phyloP scores from a whole-genome alignment of 1,140 invertebrate genomes.

The Pollicipes pollicipes region DNA sequence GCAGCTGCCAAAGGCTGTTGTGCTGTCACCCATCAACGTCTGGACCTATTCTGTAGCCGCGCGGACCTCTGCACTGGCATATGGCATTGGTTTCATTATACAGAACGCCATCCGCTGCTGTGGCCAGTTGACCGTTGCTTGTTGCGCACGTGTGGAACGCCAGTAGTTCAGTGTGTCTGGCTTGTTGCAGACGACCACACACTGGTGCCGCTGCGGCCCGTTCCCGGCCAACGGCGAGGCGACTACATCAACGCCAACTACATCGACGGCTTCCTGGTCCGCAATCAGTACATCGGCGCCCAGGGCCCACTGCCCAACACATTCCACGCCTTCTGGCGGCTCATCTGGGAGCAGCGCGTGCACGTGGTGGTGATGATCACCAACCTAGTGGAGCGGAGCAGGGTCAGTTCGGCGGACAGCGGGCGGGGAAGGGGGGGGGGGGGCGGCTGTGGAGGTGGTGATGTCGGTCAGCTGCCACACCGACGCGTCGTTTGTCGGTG shows the following conservation, averaged over 20 bases:
- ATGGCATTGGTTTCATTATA: no score
- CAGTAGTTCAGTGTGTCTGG: no score
- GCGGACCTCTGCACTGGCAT: no score
- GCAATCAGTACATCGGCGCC: constrained; percentile 78
- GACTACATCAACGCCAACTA: constrained; percentile 95
- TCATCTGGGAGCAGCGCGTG: constrained; percentile 33
- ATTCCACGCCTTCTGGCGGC: constrained; percentile 32
- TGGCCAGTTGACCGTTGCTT: no score
- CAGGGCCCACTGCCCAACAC: constrained; percentile 65
- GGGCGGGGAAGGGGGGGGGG: constrained; percentile 6
- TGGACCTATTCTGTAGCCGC: no score
- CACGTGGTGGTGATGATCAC: constrained; percentile 32
- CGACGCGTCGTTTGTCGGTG: no score
- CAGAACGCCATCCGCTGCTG: no score
- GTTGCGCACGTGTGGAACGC: no score
- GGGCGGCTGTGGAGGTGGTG: no score
- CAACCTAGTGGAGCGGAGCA: constrained; percentile 22
- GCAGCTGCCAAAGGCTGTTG: no score
- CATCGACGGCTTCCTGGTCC: constrained; percentile 79
- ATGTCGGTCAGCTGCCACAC: no score
- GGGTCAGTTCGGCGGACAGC: constrained; percentile 15
- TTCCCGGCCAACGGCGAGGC: constrained; percentile 49
- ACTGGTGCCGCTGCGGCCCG: constrained; percentile 60
- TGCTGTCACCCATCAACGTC: no score
- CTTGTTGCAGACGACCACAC: constrained; percentile 89